Base-by-base conservation (phyloP, 2,113 vertebrate genomes). In the Polyodon spathula region DNA sequence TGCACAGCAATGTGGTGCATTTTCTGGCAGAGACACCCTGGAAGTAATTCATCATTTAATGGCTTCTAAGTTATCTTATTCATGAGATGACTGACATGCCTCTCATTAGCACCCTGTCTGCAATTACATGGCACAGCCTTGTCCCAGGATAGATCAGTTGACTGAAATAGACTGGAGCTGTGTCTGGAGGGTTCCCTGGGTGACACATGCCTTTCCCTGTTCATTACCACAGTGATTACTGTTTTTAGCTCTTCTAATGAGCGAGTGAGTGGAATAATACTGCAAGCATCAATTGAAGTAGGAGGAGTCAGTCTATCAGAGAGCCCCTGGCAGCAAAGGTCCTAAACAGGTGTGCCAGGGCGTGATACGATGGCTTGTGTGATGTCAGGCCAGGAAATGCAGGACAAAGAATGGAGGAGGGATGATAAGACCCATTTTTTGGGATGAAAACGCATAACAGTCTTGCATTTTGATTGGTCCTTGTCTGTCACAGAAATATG, bases 201-300 rank as follows among this genome's bases (percentile, higher is more conserved):
- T 64, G 64, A 73, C 60, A 54, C 12, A 42, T 2, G 53, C 71
- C 58, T 63, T 42, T 68, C 76, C 72, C 74, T 62, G 37, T 69
- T 5, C 16, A 71, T 66, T 70, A 73, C 50, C 69, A 44, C 40
- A 15, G 16, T 10, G 11, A 37, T 72, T 67, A 62, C 65, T 66
- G 78, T 72, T 85, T 75, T 81, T 73, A 73, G 66, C 68, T 74
- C 71, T 76, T 77, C 67, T 74, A 71, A 71, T 76, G 71, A 83
- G 82, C 71, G 74, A 60, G 54, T 79, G 68, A 56, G 71, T 63
- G 71, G 84, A 82, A 80, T 67, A 78, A 69, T 61, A 70, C 61
- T 78, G 78, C 65, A 77, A 78, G 76, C n/a, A 9, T 50, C 78
- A 78, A 72, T 78, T 81, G 69, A 78, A 54, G 17, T 57, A 69